These are phyloP conservation scores for Nipponacmea schrenckii DNA, from an alignment of 2,888 invertebrate genomes.

Conservation along the genomic window DNA sequence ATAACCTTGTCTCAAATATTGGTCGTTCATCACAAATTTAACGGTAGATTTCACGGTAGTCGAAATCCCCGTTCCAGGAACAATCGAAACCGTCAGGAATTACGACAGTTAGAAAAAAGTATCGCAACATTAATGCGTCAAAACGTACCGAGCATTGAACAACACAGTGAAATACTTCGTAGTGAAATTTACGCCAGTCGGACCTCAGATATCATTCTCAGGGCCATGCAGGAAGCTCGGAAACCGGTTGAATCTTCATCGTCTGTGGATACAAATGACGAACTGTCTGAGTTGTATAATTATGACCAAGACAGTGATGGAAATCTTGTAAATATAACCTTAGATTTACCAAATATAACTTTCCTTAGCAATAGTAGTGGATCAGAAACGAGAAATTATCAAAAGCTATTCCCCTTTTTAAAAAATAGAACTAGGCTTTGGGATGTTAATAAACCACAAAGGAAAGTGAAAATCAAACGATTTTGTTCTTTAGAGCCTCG, in stretches of 20 bases:
- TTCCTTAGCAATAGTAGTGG: neutral
- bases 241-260: neutral
- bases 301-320: neutral
- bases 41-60: conserved; percentile 22
- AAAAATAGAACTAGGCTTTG: no score
- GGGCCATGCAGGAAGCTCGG: conserved; percentile 15
- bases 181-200: conserved; percentile 26
- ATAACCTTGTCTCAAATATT: conserved; percentile 31
- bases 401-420: neutral
- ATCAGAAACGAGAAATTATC: neutral
- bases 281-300: neutral
- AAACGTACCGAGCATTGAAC: conserved; percentile 23
- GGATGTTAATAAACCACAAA: neutral
- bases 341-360: neutral
- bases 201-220: conserved; percentile 22
- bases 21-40: conserved; percentile 33
- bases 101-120: conserved; percentile 30
- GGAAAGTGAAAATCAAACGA: neutral
- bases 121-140: conserved; percentile 29
- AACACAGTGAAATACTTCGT: conserved; percentile 20
- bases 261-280: neutral
- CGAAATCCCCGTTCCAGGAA: conserved; percentile 16
- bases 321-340: neutral
- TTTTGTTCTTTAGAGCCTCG: neutral
- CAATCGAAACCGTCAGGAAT: conserved; percentile 26